Conservation (phyloP, 2,113 vertebrate species). For the Alces alces region DNA sequence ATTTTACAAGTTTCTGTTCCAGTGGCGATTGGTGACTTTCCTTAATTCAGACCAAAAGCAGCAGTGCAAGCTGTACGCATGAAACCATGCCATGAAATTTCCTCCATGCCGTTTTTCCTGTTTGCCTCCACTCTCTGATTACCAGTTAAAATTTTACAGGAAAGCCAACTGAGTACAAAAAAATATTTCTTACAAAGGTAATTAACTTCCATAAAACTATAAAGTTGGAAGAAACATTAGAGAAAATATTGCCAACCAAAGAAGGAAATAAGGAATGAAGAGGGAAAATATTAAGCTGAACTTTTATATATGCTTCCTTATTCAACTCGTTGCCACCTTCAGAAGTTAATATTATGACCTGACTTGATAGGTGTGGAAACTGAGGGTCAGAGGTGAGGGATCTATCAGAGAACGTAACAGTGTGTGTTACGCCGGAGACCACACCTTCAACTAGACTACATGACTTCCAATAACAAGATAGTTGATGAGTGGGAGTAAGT, state of each 20-base stretch:
- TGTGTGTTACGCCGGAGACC: background rate
- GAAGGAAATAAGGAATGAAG: background rate
- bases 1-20: background rate
- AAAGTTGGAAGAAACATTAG: background rate
- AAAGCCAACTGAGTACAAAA: background rate
- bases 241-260: background rate
- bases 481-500: background rate
- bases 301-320: background rate
- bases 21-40: background rate
- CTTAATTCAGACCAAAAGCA: background rate
- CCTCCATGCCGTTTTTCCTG: background rate
- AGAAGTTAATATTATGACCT: background rate
- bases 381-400: background rate
- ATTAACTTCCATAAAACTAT: background rate
- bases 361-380: background rate
- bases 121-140: background rate
- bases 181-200: background rate
- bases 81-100: background rate
- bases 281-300: background rate
- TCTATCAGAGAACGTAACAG: background rate
- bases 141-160: background rate
- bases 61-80: background rate
- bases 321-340: background rate
- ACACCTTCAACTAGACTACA: fast-evolving
- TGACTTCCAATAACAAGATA: background rate